phyloP scores from a whole-genome alignment of 2,113 vertebrate genomes.

The Trochalopteron elliotii region DNA sequence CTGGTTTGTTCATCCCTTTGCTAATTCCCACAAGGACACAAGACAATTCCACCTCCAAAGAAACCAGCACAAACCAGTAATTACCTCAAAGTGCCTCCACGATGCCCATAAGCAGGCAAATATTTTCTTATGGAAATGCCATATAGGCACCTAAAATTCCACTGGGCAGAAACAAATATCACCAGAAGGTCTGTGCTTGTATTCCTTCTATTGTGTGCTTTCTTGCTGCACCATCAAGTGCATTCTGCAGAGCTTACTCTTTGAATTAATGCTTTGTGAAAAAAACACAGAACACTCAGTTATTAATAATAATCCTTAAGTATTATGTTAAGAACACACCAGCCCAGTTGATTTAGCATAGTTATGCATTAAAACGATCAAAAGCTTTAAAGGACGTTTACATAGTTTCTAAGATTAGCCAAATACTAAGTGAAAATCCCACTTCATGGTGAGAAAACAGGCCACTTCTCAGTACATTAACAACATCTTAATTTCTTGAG shows the following conservation, averaged over 20 bases:
- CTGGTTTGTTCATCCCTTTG: background rate
- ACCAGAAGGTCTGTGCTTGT: background rate
- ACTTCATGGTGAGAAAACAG: background rate
- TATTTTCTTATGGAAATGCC: background rate
- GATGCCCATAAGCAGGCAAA: background rate
- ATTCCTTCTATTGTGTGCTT: background rate
- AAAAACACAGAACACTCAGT: background rate
- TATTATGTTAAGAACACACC: background rate
- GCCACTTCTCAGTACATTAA: background rate
- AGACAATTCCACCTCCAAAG: background rate
- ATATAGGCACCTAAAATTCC: background rate
- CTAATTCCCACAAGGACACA: background rate
- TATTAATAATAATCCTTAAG: background rate
- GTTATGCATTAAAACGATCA: background rate
- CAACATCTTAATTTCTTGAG: background rate
- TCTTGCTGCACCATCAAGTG: background rate
- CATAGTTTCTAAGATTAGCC: background rate
- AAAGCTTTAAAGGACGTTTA: background rate
- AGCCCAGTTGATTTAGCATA: background rate
- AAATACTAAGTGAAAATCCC: background rate
- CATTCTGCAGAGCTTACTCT: background rate
- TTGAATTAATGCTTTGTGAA: background rate
- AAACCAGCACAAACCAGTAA: background rate
- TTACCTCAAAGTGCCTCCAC: background rate
- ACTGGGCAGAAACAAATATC: background rate